Percentiles rank a stretch among this genome's conserved stretches.
Conservation (phyloP, 2,888 invertebrate species). For the Blastobasis adustella region DNA sequence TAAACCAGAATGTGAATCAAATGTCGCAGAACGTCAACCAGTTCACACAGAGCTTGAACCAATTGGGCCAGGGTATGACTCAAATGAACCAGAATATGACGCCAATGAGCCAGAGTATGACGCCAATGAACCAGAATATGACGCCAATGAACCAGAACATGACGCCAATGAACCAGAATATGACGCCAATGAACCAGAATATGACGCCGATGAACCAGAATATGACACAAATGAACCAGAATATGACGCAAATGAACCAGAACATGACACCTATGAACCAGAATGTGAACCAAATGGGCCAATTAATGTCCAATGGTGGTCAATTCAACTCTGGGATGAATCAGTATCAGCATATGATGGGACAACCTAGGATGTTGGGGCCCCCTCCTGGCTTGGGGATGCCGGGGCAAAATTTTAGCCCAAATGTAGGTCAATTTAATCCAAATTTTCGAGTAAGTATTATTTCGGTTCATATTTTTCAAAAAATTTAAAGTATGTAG, state of each 20-base stretch:
- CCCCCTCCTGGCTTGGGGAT: slow-evolving; percentile 58
- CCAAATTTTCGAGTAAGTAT: slow-evolving; percentile 64
- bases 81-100: slow-evolving; percentile 23
- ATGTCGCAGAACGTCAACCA: slow-evolving; percentile 26
- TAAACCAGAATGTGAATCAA: slow-evolving; percentile 30
- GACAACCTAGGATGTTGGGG: slow-evolving; percentile 52
- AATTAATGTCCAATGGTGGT: slow-evolving; percentile 50
- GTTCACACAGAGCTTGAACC: slow-evolving; percentile 19
- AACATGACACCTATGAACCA: slow-evolving; percentile 16
- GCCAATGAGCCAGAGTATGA: slow-evolving; percentile 23
- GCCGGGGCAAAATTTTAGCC: slow-evolving; percentile 54
- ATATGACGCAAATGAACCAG: slow-evolving; percentile 20
- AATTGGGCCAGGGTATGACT: slow-evolving; percentile 24
- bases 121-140: slow-evolving; percentile 27
- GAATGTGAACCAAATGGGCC: slow-evolving; percentile 23
- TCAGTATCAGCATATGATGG: slow-evolving; percentile 56
- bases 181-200: slow-evolving; percentile 9
- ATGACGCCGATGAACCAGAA: slow-evolving; percentile 19
- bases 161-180: slow-evolving; percentile 6
- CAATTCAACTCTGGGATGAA: slow-evolving; percentile 48
- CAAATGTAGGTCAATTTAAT: slow-evolving; percentile 51
- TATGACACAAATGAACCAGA: slow-evolving; percentile 19
- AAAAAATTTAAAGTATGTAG: too few species aligned
- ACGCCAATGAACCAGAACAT: slow-evolving; percentile 14
- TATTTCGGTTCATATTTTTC: not conserved